Conservation (phyloP, 2,888 invertebrate species). For the Tetrapedia diversipes region DNA sequence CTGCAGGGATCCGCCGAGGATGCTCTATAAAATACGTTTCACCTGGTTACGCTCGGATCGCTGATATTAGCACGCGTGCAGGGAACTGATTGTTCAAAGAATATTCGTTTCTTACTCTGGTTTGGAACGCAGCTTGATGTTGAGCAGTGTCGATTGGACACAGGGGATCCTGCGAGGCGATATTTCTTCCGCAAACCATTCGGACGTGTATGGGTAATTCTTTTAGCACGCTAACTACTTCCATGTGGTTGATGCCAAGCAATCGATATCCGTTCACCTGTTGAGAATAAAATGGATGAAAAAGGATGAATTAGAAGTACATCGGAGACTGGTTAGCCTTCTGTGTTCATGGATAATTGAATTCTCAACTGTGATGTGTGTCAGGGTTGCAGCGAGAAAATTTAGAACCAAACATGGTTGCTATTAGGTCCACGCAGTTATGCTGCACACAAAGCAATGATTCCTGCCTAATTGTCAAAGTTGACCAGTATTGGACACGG, state of each 20-base stretch:
- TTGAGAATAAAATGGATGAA: not conserved
- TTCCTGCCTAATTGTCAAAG: constrained; percentile 20
- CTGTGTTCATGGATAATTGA: too few relatives aligned
- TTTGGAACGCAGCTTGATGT: constrained; percentile 87
- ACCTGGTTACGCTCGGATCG: constrained; percentile 11
- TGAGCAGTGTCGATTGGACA: constrained; percentile 87
- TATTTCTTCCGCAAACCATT: constrained; percentile 93
- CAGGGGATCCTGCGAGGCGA: constrained; percentile 83
- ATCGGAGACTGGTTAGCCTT: too few relatives aligned
- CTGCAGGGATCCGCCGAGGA: constrained; percentile 93
- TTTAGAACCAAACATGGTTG: not conserved
- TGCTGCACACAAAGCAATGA: not conserved
- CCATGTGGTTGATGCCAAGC: constrained; percentile 96
- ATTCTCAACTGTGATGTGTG: not conserved
- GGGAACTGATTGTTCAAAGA: not conserved
- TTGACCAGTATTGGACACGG: constrained; percentile 12
- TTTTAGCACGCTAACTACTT: constrained; percentile 97
- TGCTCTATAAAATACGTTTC: constrained; percentile 85
- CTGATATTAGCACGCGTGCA: not conserved
- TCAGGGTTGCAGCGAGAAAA: not conserved
- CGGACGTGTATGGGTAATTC: constrained; percentile 95
- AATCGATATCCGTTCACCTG: constrained; percentile 96
- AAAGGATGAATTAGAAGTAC: too few relatives aligned
- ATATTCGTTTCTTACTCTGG: constrained; percentile 84
- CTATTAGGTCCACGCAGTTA: not conserved